Conservation (phyloP, 2,888 invertebrate species). For the Pristionchus mayeri region DNA sequence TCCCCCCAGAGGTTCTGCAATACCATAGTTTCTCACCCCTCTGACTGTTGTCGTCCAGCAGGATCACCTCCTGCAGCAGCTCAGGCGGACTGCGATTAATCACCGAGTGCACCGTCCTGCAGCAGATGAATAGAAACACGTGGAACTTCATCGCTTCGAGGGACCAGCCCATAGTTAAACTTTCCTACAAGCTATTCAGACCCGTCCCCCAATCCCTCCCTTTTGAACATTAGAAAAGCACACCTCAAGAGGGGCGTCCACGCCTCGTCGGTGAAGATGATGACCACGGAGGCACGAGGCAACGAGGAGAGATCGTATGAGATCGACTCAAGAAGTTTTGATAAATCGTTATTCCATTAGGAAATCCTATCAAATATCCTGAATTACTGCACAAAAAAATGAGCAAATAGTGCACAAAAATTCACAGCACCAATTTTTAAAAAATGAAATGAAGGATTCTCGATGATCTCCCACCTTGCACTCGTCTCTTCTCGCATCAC, state of each 20-base stretch:
- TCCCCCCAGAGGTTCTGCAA: neutral
- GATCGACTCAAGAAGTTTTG: constrained; percentile 39
- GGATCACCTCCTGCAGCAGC: constrained; percentile 90
- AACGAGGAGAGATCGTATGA: constrained; percentile 53
- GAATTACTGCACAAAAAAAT: too few species aligned
- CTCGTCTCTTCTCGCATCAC: constrained; percentile 77
- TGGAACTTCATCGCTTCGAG: too few species aligned
- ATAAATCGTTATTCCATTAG: too few species aligned
- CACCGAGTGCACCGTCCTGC: constrained; percentile 85
- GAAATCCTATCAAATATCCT: too few species aligned
- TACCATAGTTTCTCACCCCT: constrained; percentile 79
- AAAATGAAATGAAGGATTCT: too few species aligned
- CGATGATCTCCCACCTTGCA: constrained; percentile 74
- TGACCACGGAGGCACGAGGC: constrained; percentile 80
- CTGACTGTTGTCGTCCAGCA: constrained; percentile 94
- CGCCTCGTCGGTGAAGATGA: constrained; percentile 92
- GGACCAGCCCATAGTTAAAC: too few species aligned
- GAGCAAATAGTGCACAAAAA: too few species aligned
- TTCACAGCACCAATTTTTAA: too few species aligned
- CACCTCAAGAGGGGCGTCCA: constrained; percentile 81
- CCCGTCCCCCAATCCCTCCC: too few species aligned
- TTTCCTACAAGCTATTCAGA: too few species aligned
- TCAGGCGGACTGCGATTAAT: constrained; percentile 84
- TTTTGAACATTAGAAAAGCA: too few species aligned
- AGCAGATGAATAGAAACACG: constrained; percentile 40